Percentiles rank a stretch among this genome's conserved stretches.
phyloP scores from a whole-genome alignment of 92 coral and sea anemone species.

The Virgularia gustaviana region DNA sequence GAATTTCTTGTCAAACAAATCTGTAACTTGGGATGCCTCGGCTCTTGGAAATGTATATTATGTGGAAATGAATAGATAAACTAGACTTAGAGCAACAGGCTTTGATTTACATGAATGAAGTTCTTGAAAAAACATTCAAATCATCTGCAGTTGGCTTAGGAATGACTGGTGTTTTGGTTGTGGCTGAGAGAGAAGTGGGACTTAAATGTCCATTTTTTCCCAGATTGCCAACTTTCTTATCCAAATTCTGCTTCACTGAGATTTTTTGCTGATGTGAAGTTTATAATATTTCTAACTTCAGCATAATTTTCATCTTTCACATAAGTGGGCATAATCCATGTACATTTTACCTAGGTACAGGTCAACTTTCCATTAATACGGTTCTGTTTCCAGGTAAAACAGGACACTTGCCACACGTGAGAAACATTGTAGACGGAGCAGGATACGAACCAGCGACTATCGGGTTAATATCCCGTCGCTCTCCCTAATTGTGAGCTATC shows the following conservation, averaged over 20 bases:
- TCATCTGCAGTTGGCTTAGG: slow-evolving; percentile 8
- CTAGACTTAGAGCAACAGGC: slow-evolving; percentile 61
- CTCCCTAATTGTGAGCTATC: no score
- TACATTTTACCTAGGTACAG: background rate
- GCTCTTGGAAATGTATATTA: slow-evolving; percentile 47
- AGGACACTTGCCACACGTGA: slow-evolving; percentile 16
- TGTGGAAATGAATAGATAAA: slow-evolving; percentile 43
- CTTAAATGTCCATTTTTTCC: background rate
- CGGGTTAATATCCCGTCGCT: no score
- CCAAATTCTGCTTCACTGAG: background rate
- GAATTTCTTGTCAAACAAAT: background rate
- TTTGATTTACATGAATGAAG: slow-evolving; percentile 53
- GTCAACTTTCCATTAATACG: slow-evolving; percentile 20
- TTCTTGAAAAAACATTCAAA: slow-evolving; percentile 31
- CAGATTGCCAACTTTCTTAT: background rate
- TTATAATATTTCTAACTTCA: slow-evolving; percentile 4
- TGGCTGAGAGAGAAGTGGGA: no score
- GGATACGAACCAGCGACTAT: no score
- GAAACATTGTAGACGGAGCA: no score
- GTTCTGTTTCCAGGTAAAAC: slow-evolving; percentile 18
- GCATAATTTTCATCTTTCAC: slow-evolving; percentile 1
- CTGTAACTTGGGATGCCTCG: slow-evolving; percentile 3
- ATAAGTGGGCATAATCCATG: background rate
- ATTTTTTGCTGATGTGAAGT: slow-evolving; percentile 11
- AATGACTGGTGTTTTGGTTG: background rate